Evolutionary conservation across 1,140 invertebrate species (phyloP).

Genomic region (Cyphomyrmex costatus): DNA sequence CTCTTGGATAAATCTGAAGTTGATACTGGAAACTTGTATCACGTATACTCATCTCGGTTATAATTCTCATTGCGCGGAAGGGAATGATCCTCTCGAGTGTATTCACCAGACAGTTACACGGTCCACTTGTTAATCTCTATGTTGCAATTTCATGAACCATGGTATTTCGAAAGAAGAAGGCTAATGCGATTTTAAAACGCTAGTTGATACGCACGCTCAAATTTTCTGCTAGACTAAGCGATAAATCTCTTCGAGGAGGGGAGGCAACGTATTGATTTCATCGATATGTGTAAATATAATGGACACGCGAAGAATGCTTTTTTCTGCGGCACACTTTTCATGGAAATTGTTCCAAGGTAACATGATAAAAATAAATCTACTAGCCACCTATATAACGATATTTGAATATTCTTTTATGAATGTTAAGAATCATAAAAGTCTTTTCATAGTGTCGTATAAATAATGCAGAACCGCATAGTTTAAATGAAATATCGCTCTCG

Average conservation of each 20-base stretch:
- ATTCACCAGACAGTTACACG: not conserved
- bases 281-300: slow-evolving; percentile 58
- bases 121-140: not conserved
- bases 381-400: not conserved
- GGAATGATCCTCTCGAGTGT: not conserved
- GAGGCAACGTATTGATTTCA: slow-evolving; percentile 39
- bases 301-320: not conserved
- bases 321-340: slow-evolving; percentile 37
- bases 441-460: not conserved
- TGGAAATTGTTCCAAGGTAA: slow-evolving; percentile 56
- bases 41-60: not conserved
- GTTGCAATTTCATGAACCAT: not conserved
- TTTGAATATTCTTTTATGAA: slow-evolving; percentile 4
- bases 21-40: not conserved
- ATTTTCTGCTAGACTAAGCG: slow-evolving; percentile 62
- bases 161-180: slow-evolving; percentile 5
- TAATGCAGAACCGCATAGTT: not conserved
- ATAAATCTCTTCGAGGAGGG: slow-evolving; percentile 21
- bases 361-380: slow-evolving; percentile 46
- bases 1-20: not conserved
- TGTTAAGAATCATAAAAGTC: not conserved
- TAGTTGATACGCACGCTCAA: slow-evolving; percentile 27
- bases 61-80: not conserved
- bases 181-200: slow-evolving; percentile 37
- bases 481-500: not conserved